Base-by-base conservation (phyloP, 2,888 invertebrate genomes). In the Operophtera brumata region DNA sequence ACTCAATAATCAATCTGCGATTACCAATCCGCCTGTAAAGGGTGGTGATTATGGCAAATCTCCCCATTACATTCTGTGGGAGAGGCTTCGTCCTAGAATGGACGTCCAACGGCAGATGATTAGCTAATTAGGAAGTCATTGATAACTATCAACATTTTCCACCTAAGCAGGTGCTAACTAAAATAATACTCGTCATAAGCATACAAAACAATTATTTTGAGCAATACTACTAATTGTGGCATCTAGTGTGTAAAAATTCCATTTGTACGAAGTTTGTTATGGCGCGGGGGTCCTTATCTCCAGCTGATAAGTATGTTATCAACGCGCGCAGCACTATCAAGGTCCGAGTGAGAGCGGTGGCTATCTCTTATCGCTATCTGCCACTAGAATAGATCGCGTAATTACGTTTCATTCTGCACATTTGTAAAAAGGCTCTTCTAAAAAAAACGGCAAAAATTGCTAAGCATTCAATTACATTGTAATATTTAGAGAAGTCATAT, bases 261-360 rank as follows among this genome's bases (percentile, higher is more conserved):
- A 58, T 62, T 59, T 59, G 45, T 57, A 41, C 37, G 53, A 53
- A 57, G 68, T 72, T 71, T 73, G 71, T 76, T 71, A 54, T 77
- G 75, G 65, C 66, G 73, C 73, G 70, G 67, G 69, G 70, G 70
- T 74, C 69, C 69, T 67, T 73, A 77, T 75, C 76, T 61, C 61
- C 56, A 61, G 64, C 65, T 74, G 80, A 78, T 79, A 80, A 73
- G 54, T 46, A 46, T 50, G 59, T 64, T 76, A 74, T 78, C 79
- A 68, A 64, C 61, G 67, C 61, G 67, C 58, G 66, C 66, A 73
- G 68, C 68, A 70, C 69, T 65, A 64, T 77, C 80, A 80, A 77
- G 78, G 77, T 72, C 75, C 62, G 71, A 69, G 61, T 61, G 54
- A 62, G 62, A 67, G 63, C 67, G 62, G 63, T 62, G 62, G 65